These are phyloP conservation scores for Diachrysia chrysitis DNA, from an alignment of 2,888 invertebrate genomes.

Conservation along the genomic window DNA sequence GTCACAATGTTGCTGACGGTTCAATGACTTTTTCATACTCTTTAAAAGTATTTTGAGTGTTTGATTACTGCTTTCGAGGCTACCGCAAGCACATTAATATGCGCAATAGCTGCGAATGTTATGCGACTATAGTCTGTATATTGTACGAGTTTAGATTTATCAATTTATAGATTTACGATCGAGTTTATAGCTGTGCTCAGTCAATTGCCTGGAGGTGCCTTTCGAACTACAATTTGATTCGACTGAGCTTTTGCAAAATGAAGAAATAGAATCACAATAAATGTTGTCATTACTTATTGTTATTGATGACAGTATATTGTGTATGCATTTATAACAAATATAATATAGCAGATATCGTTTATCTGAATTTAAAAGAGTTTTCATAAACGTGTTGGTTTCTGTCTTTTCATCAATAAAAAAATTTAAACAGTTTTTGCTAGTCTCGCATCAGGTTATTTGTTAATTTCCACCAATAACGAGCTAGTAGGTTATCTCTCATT, in stretches of 20 bases:
- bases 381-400: background rate
- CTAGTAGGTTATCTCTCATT: too few relatives aligned
- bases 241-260: conserved; percentile 24
- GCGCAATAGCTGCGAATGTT: conserved; percentile 9
- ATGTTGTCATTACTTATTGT: conserved; percentile 8
- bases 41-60: background rate
- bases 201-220: conserved; percentile 23
- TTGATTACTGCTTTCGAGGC: background rate
- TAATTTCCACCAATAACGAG: too few relatives aligned
- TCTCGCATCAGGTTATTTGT: too few relatives aligned
- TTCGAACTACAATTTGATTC: conserved; percentile 34
- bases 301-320: conserved; percentile 9
- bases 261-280: conserved; percentile 32
- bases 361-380: background rate
- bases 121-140: conserved; percentile 14
- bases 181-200: conserved; percentile 22
- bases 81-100: background rate
- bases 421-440: too few relatives aligned
- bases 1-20: conserved; percentile 13
- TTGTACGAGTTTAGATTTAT: conserved; percentile 27
- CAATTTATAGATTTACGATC: conserved; percentile 31
- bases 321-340: background rate
- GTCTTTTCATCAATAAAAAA: background rate
- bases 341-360: background rate
- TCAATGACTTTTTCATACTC: conserved; percentile 4